Base-by-base conservation (phyloP, 2,888 invertebrate genomes). In the Orthosia gothica region DNA sequence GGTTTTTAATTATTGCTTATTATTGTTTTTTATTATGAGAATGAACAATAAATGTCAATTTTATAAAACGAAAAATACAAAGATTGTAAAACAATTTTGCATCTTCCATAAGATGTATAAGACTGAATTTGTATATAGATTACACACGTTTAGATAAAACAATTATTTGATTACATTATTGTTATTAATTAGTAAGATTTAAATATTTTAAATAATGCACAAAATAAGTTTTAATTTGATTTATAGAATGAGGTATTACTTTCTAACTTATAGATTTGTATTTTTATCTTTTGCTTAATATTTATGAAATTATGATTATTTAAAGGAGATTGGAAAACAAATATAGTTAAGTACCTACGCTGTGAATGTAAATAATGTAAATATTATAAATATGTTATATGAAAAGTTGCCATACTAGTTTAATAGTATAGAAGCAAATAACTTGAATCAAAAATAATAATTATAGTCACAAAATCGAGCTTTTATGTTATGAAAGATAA, bases 331-430 rank as follows among this genome's bases (percentile, higher is more conserved):
- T 78, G 32, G 75, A 71, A 82, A 81, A 82, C 77, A 86, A 77
- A 84, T 82, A 80, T 70, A 72, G 47, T 78, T 76, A 79, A 83
- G 26, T 26, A n/a, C n/a, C n/a, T n/a, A 78, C 76, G 75, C 88
- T 87, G 80, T 88, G 74, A 82, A 62, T 91, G 90, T 89, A 89
- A 69, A 90, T 88, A 87, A 66, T 89, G 84, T 89, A 88, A 81
- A 87, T 90, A 89, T 65, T 50, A 68, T 86, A 89, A 87, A 89
- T 90, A 91, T 89, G 89, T 90, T 91, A 90, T 89, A 93, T 89
- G 89, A 92, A 88, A 76, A 85, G 93, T 94, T 94, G 94, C 94
- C 94, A 94, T 93, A 93, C 87, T 91, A 92, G 90, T 85, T 86
- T 81, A 76, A 69, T 79, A 86, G 81, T 84, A 32, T 7, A 32